Percentiles rank a stretch among this genome's conserved stretches.
These are phyloP conservation scores for Pseudopipra pipra DNA, from an alignment of 2,113 vertebrate genomes.

Conservation along the genomic window DNA sequence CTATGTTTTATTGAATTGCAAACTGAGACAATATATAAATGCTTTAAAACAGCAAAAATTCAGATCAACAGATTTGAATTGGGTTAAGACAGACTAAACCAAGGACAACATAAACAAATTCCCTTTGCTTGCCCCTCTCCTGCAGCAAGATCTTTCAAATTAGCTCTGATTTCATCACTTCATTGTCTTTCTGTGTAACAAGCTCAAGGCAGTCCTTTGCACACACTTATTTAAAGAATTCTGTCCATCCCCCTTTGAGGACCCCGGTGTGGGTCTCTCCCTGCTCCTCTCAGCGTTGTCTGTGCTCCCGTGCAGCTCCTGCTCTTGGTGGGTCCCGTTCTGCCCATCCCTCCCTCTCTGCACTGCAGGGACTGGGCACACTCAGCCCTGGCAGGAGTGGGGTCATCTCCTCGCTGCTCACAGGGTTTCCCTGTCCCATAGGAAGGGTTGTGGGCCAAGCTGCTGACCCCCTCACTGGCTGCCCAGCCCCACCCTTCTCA, in stretches of 20 bases:
- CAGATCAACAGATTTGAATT: neutral
- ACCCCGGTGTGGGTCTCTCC: neutral
- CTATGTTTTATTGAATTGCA: neutral
- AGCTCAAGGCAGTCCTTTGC: neutral
- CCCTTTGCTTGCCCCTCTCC: neutral
- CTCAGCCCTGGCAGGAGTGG: rapidly evolving
- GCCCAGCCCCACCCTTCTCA: neutral
- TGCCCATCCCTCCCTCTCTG: neutral
- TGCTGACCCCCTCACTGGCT: neutral
- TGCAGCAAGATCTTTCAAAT: neutral
- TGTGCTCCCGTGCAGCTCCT: neutral
- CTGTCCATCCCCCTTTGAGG: neutral
- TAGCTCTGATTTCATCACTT: neutral
- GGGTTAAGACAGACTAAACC: neutral
- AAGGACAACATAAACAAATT: neutral
- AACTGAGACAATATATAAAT: neutral
- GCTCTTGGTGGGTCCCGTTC: neutral
- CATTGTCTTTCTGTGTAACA: neutral
- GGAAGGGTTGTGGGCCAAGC: neutral
- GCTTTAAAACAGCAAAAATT: neutral
- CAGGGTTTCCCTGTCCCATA: neutral
- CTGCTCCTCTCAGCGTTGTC: neutral
- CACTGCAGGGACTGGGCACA: rapidly evolving
- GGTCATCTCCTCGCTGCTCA: rapidly evolving
- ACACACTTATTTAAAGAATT: neutral